Percentiles rank a stretch among this genome's conserved stretches.
Conservation (phyloP, 2,888 invertebrate species). For the Trissonchulus latispiculum region DNA sequence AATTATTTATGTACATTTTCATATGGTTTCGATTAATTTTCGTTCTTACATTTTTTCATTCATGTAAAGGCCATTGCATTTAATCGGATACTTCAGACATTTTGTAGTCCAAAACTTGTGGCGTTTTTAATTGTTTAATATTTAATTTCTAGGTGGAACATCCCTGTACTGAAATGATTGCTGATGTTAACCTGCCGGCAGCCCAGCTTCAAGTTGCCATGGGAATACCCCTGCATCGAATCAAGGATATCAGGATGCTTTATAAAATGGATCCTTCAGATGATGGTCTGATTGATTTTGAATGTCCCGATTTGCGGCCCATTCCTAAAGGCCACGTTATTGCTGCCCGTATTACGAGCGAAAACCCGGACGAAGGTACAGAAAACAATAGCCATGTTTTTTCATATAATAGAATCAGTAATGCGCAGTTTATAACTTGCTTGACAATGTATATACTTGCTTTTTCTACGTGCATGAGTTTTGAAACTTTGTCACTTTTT, state of each 20-base stretch:
- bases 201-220: conserved; percentile 97
- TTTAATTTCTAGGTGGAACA: conserved; percentile 66
- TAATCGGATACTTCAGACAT: too few relatives aligned
- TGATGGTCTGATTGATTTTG: conserved; percentile 52
- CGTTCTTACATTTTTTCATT: too few relatives aligned
- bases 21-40: too few relatives aligned
- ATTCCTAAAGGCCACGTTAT: conserved; percentile 95
- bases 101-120: too few relatives aligned
- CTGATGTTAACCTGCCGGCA: conserved; percentile 93
- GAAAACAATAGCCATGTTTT: too few relatives aligned
- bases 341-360: conserved; percentile 91
- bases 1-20: too few relatives aligned
- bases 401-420: too few relatives aligned
- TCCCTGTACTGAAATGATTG: conserved; percentile 99
- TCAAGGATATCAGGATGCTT: conserved; percentile 84
- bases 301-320: conserved; percentile 71
- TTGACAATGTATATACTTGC: too few relatives aligned
- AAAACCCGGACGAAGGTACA: conserved; percentile 90
- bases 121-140: too few relatives aligned
- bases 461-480: too few relatives aligned
- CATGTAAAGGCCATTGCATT: too few relatives aligned
- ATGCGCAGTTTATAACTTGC: too few relatives aligned
- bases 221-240: conserved; percentile 86
- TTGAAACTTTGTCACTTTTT: background rate
- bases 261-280: conserved; percentile 91